These are phyloP conservation scores for Vanessa cardui DNA, from an alignment of 2,888 invertebrate genomes.

Conservation along the genomic window DNA sequence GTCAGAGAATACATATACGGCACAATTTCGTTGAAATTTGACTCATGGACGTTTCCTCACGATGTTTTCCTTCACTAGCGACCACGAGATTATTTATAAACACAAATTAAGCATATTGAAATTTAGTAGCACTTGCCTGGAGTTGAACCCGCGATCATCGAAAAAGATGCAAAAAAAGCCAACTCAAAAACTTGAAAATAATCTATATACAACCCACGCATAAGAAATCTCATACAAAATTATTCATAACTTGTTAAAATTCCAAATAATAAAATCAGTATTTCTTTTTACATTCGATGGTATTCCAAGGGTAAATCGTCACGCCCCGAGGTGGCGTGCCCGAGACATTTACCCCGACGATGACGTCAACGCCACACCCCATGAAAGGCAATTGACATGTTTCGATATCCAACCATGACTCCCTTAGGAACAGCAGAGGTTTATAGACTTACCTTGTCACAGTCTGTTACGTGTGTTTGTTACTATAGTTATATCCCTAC, in stretches of 20 bases:
- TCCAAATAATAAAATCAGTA: conserved; percentile 22
- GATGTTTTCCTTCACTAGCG: too few relatives aligned
- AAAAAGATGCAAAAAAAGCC: too few relatives aligned
- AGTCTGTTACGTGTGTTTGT: neutral
- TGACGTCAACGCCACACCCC: conserved; percentile 71
- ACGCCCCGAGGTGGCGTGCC: conserved; percentile 61
- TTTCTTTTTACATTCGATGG: conserved; percentile 21
- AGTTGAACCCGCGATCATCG: too few relatives aligned
- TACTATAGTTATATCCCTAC: neutral
- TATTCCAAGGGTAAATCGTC: conserved; percentile 54
- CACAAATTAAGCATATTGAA: too few relatives aligned
- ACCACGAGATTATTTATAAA: too few relatives aligned
- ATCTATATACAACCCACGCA: too few relatives aligned
- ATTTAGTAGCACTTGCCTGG: too few relatives aligned
- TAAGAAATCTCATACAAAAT: neutral
- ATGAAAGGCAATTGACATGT: conserved; percentile 39
- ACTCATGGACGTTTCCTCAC: too few relatives aligned
- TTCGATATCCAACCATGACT: conserved; percentile 15
- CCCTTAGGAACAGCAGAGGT: neutral
- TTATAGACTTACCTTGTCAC: neutral
- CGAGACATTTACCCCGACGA: conserved; percentile 48
- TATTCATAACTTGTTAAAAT: conserved; percentile 27
- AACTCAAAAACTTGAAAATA: too few relatives aligned
- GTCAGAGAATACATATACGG: too few relatives aligned
- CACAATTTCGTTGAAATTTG: too few relatives aligned